Evolutionary conservation across 1,140 invertebrate genomes (phyloP).

Genomic region (Planococcus citri): DNA sequence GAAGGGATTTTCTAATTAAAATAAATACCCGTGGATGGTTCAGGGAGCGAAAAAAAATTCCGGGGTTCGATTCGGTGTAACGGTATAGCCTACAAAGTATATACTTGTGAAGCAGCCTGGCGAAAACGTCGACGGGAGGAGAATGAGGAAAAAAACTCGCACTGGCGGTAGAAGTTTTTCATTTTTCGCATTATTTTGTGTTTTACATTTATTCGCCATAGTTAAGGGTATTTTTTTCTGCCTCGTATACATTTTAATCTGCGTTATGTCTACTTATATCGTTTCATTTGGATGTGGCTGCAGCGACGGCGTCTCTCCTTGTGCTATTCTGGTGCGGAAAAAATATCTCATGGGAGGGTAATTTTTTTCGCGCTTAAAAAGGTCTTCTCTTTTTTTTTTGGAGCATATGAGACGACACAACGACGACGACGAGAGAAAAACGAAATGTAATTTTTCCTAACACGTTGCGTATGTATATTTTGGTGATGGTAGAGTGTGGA

Average conservation of each 20-base stretch:
- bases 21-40: not conserved
- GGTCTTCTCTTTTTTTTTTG: not conserved
- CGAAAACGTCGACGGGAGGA: too few species aligned
- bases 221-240: not conserved
- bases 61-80: not conserved
- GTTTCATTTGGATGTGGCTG: not conserved
- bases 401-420: too few species aligned
- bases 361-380: not conserved
- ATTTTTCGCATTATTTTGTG: not conserved
- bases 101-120: too few species aligned
- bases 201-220: not conserved
- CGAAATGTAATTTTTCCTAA: too few species aligned
- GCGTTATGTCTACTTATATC: conserved; percentile 6
- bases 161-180: not conserved
- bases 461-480: too few species aligned
- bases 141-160: not conserved
- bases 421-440: too few species aligned
- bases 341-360: not conserved
- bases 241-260: conserved; percentile 3
- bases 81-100: too few species aligned
- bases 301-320: too few species aligned
- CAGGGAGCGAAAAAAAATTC: too few species aligned
- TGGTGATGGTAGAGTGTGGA: too few species aligned
- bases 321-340: too few species aligned
- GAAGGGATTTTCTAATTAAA: not conserved